Conservation (phyloP, 2,888 invertebrate genomes). For the Campoplex nolae region DNA sequence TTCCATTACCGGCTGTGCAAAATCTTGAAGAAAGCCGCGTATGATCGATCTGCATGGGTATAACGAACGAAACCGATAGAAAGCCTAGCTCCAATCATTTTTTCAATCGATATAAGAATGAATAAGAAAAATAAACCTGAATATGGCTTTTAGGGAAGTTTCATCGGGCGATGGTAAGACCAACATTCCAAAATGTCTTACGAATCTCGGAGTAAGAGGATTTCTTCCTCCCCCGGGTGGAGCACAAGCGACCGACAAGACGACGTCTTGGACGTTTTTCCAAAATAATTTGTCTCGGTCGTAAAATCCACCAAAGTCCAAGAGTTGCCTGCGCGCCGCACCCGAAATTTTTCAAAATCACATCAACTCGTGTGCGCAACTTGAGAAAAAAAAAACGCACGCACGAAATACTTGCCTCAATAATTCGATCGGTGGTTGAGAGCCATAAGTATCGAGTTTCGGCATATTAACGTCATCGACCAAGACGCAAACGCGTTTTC, state of each 20-base stretch:
- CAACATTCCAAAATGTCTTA: slow-evolving; percentile 95
- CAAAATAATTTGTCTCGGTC: slow-evolving; percentile 95
- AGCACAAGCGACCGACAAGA: slow-evolving; percentile 93
- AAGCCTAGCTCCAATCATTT: too few relatives aligned
- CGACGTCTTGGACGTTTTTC: slow-evolving; percentile 94
- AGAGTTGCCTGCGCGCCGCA: slow-evolving; percentile 86
- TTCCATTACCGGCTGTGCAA: slow-evolving; percentile 89
- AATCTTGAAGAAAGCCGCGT: slow-evolving; percentile 92
- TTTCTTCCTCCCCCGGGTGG: slow-evolving; percentile 97
- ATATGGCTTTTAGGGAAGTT: slow-evolving; percentile 91
- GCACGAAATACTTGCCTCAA: slow-evolving; percentile 86
- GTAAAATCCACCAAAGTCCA: slow-evolving; percentile 93
- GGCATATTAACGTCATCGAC: slow-evolving; percentile 98
- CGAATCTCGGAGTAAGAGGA: slow-evolving; percentile 92
- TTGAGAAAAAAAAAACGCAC: neutral
- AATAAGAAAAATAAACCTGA: slow-evolving; percentile 83
- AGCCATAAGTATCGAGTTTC: slow-evolving; percentile 93
- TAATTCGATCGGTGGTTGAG: slow-evolving; percentile 96
- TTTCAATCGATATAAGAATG: slow-evolving; percentile 14
- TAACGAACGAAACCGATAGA: too few relatives aligned
- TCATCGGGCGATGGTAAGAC: slow-evolving; percentile 93
- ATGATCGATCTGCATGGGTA: slow-evolving; percentile 87
- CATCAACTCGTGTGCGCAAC: neutral
- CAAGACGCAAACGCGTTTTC: slow-evolving; percentile 93
- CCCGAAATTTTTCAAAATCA: neutral